phyloP scores from a whole-genome alignment of 2,113 vertebrate genomes.

The Procavia capensis region DNA sequence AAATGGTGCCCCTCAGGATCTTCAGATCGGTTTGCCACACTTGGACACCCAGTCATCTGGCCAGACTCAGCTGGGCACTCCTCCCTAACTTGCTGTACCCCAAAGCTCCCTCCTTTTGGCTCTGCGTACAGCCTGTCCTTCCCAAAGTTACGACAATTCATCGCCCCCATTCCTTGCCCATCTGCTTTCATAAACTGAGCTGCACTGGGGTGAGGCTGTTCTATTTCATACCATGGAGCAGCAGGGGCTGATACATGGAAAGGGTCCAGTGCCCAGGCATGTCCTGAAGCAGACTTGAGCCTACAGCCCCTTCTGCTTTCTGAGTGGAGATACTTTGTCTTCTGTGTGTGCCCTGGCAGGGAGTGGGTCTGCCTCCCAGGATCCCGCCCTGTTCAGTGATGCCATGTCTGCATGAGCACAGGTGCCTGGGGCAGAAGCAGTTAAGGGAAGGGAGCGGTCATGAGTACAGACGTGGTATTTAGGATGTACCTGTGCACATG shows the following conservation, averaged over 20 bases:
- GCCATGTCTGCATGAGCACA: rapidly evolving
- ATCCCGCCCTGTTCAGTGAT: background rate
- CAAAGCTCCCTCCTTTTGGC: background rate
- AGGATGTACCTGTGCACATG: background rate
- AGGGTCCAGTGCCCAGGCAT: background rate
- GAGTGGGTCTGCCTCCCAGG: background rate
- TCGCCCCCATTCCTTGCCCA: background rate
- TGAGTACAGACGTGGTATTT: background rate
- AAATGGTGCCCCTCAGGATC: background rate
- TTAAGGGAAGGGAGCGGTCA: background rate
- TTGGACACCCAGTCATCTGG: background rate
- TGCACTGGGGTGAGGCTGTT: background rate
- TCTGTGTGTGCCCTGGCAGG: background rate
- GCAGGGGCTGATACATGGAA: background rate
- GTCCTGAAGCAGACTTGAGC: background rate
- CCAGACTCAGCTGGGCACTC: background rate
- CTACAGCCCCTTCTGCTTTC: background rate
- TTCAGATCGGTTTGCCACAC: background rate
- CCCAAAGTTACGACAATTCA: background rate
- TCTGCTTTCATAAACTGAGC: background rate
- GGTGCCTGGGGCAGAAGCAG: background rate
- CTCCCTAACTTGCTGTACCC: background rate
- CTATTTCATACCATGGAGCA: background rate
- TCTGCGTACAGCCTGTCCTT: background rate
- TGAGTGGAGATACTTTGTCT: background rate